Conservation (phyloP, 2,797 vertebrate species). For the Sebastes nivosus region DNA sequence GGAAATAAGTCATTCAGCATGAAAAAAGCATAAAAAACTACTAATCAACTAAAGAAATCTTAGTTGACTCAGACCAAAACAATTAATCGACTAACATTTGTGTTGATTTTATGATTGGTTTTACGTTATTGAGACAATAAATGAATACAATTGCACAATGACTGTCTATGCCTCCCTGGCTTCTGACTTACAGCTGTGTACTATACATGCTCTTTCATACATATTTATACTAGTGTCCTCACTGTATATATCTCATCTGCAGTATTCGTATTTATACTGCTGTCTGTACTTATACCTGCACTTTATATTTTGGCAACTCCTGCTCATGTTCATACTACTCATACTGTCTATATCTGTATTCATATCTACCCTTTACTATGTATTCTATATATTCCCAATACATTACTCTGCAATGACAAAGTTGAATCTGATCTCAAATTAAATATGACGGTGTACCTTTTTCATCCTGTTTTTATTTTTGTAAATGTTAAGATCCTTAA, state of each 20-base stretch:
- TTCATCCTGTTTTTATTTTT: not conserved
- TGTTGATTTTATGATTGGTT: not conserved
- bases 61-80: no score
- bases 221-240: not conserved
- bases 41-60: no score
- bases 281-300: not conserved
- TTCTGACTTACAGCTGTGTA: not conserved
- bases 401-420: not conserved
- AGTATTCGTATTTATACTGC: not conserved
- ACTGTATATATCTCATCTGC: not conserved
- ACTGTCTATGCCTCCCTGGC: not conserved
- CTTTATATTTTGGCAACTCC: not conserved
- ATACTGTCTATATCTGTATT: not conserved
- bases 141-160: no score
- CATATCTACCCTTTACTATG: not conserved
- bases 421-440: not conserved
- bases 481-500: not conserved
- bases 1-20: no score
- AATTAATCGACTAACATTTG: no score
- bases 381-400: not conserved
- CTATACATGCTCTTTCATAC: not conserved
- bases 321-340: not conserved
- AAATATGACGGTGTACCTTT: not conserved
- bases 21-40: no score
- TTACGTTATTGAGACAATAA: not conserved